Percentiles rank a stretch among this genome's conserved stretches.
phyloP scores from a whole-genome alignment of 2,797 vertebrate species.

The Tolypeutes matacus region DNA sequence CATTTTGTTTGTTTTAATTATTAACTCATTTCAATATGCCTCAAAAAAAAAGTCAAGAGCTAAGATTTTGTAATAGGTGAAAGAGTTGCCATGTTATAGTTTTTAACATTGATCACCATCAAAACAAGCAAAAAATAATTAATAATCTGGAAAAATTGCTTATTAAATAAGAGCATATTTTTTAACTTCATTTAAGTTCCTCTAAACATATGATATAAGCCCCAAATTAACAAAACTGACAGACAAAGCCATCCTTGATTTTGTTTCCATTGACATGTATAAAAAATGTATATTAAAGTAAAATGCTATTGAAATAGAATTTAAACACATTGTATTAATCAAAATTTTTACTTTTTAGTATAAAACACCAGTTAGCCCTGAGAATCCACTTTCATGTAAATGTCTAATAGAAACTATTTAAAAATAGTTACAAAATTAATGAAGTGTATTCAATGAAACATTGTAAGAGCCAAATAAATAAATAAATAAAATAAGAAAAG shows the following conservation, averaged over 20 bases:
- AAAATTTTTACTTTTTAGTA: too few species aligned
- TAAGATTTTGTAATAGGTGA: conserved; percentile 64
- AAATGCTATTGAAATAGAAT: too few species aligned
- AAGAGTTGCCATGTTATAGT: conserved; percentile 67
- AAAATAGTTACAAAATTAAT: too few species aligned
- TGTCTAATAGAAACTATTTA: too few species aligned
- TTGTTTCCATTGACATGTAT: not conserved
- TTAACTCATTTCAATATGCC: conserved; percentile 25
- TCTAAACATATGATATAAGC: conserved; percentile 59
- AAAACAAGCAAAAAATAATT: conserved; percentile 76
- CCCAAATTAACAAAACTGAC: conserved; percentile 60
- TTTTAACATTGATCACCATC: conserved; percentile 67
- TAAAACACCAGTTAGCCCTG: too few species aligned
- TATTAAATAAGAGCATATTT: conserved; percentile 78
- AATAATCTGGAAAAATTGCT: conserved; percentile 75
- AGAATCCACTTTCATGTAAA: too few species aligned
- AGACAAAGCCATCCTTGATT: conserved; percentile 45
- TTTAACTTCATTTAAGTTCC: not conserved
- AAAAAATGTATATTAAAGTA: too few species aligned
- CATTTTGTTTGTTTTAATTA: not conserved
- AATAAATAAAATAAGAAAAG: not conserved
- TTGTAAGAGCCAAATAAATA: too few species aligned
- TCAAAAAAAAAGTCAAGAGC: conserved; percentile 69
- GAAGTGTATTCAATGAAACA: too few species aligned
- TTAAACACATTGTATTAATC: too few species aligned